Percentiles rank a stretch among this genome's conserved stretches.
phyloP scores from a whole-genome alignment of 2,797 vertebrate genomes.

The Spinus olivaceus region DNA sequence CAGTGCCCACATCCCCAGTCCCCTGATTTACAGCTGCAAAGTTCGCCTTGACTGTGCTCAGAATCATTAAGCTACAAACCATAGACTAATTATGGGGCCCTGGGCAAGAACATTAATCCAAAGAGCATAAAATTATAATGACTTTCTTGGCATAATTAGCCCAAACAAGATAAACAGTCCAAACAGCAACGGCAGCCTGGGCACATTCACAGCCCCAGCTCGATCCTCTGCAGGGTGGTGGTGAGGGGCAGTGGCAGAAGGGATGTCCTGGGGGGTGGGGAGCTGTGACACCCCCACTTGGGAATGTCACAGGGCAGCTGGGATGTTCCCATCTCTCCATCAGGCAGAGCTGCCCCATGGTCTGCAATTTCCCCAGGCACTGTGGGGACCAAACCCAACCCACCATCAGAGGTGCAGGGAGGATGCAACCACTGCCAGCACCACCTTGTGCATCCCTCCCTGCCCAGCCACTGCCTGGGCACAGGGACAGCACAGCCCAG shows the following conservation, averaged over 20 bases:
- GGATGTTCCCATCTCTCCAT: background rate
- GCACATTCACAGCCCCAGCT: background rate
- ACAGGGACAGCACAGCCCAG: background rate
- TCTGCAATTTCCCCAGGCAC: background rate
- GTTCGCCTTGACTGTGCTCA: background rate
- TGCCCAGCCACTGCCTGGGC: accelerated
- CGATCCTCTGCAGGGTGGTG: accelerated
- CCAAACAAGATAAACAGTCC: constrained; percentile 53
- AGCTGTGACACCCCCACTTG: background rate
- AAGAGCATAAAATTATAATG: constrained; percentile 66
- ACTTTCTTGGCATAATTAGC: constrained; percentile 60
- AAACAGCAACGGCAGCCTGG: background rate
- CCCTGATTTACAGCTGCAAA: constrained; percentile 1
- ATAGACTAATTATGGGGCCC: constrained; percentile 53
- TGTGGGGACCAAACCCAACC: accelerated
- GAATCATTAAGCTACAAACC: constrained; percentile 55
- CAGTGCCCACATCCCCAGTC: background rate
- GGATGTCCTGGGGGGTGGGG: background rate
- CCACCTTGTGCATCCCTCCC: accelerated
- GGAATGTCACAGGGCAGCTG: accelerated
- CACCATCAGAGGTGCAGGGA: accelerated
- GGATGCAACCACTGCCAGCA: background rate
- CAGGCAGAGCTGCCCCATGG: background rate
- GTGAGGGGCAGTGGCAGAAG: background rate
- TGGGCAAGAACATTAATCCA: constrained; percentile 59